Percentiles rank a stretch among this genome's conserved stretches.
Evolutionary conservation across 2,888 invertebrate genomes (phyloP).

Genomic region (Embidobia sp.): DNA sequence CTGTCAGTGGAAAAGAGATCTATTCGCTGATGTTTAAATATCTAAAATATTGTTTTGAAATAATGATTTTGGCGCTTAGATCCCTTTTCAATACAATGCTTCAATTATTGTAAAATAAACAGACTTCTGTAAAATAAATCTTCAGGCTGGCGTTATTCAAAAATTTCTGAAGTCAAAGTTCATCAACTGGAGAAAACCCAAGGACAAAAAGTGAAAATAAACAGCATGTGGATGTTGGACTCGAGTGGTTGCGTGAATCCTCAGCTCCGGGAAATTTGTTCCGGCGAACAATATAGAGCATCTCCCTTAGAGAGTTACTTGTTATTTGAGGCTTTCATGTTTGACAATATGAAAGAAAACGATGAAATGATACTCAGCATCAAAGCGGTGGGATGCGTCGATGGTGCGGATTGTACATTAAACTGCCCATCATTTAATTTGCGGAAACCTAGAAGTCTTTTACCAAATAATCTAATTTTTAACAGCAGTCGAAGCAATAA

Average conservation of each 20-base stretch:
- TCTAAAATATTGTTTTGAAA: too few relatives aligned
- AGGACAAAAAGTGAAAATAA: constrained; percentile 67
- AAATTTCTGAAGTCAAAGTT: constrained; percentile 83
- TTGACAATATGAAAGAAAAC: constrained; percentile 84
- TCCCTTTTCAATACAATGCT: too few relatives aligned
- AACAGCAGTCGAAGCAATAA: constrained; percentile 65
- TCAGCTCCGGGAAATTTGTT: constrained; percentile 70
- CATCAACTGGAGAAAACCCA: constrained; percentile 70
- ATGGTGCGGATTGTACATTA: constrained; percentile 82
- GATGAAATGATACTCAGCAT: constrained; percentile 84
- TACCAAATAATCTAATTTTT: not conserved
- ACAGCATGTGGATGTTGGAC: constrained; percentile 74
- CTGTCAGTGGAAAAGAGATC: too few relatives aligned
- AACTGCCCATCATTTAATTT: constrained; percentile 72
- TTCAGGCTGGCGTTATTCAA: constrained; percentile 83
- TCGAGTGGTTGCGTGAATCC: constrained; percentile 73
- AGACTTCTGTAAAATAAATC: not conserved
- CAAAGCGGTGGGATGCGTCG: constrained; percentile 83
- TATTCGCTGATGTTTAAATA: too few relatives aligned
- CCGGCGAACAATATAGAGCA: constrained; percentile 74
- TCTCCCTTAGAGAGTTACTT: constrained; percentile 73
- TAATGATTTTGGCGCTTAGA: too few relatives aligned
- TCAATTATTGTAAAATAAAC: not conserved
- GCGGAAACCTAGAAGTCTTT: constrained; percentile 64
- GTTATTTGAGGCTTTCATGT: constrained; percentile 83